These are phyloP conservation scores for Dipus sagitta DNA, from an alignment of 2,797 vertebrate species.

Conservation along the genomic window DNA sequence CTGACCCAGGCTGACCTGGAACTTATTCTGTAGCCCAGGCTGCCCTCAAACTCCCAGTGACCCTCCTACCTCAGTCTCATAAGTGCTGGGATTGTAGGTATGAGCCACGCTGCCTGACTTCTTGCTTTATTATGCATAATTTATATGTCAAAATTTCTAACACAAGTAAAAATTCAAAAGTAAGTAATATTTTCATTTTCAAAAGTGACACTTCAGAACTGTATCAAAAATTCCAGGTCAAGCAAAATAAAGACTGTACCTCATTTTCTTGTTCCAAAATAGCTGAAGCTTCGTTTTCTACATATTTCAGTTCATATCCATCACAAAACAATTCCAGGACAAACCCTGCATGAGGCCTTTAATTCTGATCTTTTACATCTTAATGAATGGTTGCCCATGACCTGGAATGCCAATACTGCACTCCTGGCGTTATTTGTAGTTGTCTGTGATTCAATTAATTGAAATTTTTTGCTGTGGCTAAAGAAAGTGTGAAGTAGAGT, in stretches of 20 bases:
- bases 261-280: conserved; percentile 40
- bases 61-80: too few relatives aligned
- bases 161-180: conserved; percentile 49
- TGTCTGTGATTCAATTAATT: conserved; percentile 81
- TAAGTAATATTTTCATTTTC: conserved; percentile 58
- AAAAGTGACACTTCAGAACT: conserved; percentile 68
- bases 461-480: conserved; percentile 78
- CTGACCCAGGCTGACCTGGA: too few relatives aligned
- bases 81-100: too few relatives aligned
- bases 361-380: conserved; percentile 71
- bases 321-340: conserved; percentile 59
- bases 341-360: conserved; percentile 52
- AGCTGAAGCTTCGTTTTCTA: conserved; percentile 68
- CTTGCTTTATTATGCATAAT: not conserved
- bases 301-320: conserved; percentile 59
- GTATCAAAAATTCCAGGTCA: conserved; percentile 70
- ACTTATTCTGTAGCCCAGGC: too few relatives aligned
- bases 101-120: too few relatives aligned
- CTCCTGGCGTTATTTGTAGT: conserved; percentile 77
- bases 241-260: conserved; percentile 69
- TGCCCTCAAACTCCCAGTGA: too few relatives aligned
- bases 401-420: conserved; percentile 74
- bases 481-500: conserved; percentile 75
- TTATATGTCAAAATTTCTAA: not conserved
- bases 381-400: conserved; percentile 77